Percentiles rank a stretch among this genome's conserved stretches.
Evolutionary conservation across 2,113 vertebrate genomes (phyloP).

Genomic region (Eulacestoma nigropectus): DNA sequence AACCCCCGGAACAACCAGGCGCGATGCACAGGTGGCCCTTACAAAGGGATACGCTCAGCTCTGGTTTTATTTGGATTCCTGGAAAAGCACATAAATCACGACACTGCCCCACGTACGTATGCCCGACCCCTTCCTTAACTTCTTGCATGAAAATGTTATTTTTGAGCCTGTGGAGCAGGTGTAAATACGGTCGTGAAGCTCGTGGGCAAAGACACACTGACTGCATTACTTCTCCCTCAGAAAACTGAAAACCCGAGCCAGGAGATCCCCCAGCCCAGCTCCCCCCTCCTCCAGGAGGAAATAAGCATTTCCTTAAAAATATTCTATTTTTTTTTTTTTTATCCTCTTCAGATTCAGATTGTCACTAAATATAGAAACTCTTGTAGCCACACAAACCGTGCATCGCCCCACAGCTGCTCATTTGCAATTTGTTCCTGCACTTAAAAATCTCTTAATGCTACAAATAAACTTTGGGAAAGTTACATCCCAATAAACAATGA

Average conservation of each 20-base stretch:
- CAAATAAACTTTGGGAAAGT: constrained; percentile 69
- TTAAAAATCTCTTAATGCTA: constrained; percentile 60
- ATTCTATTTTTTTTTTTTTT: not conserved
- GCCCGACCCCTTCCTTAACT: not conserved
- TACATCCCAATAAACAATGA: constrained; percentile 68
- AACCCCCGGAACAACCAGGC: not conserved
- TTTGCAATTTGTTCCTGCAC: constrained; percentile 41
- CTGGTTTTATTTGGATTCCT: not conserved
- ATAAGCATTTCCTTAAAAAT: constrained; percentile 56
- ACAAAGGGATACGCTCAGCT: not conserved
- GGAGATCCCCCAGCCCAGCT: constrained; percentile 4
- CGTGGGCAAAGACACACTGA: not conserved
- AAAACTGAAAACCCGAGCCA: not conserved
- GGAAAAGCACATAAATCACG: constrained; percentile 23
- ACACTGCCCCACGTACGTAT: not conserved
- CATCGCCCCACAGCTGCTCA: constrained; percentile 41
- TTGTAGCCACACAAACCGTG: constrained; percentile 7
- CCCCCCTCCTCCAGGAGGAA: constrained; percentile 16
- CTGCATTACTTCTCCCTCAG: not conserved
- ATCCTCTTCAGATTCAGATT: constrained; percentile 19
- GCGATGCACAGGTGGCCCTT: constrained; percentile 15
- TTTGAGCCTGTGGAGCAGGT: constrained; percentile 26
- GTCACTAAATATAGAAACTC: constrained; percentile 40
- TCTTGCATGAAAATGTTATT: constrained; percentile 1
- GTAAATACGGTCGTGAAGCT: not conserved